These are phyloP conservation scores for Epinotia nisella DNA, from an alignment of 2,888 invertebrate species.

Conservation along the genomic window DNA sequence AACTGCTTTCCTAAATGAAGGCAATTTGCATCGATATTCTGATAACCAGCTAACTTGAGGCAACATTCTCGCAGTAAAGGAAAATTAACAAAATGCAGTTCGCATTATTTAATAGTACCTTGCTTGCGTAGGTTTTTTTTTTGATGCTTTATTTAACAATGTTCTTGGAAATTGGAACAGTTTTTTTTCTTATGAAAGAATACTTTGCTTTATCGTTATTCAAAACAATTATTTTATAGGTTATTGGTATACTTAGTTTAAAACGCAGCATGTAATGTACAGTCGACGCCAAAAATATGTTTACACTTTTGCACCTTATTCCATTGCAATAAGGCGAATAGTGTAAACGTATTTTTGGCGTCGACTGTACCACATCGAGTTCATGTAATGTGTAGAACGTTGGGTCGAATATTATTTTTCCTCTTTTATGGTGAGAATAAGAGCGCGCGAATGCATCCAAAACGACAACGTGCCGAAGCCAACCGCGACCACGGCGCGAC, in stretches of 20 bases:
- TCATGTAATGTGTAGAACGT: constrained; percentile 25
- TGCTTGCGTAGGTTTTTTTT: not conserved
- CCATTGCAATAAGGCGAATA: too few species aligned
- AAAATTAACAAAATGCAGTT: constrained; percentile 1
- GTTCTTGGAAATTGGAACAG: too few species aligned
- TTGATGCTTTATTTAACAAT: not conserved
- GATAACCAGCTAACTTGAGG: not conserved
- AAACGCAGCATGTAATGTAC: constrained; percentile 8
- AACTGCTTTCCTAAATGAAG: not conserved
- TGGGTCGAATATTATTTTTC: constrained; percentile 33
- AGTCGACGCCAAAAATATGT: too few species aligned
- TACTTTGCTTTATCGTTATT: too few species aligned
- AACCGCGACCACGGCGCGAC: constrained; percentile 54
- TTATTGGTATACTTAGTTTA: not conserved
- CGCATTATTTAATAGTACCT: not conserved
- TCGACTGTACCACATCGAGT: not conserved
- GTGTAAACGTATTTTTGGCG: too few species aligned
- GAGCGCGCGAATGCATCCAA: constrained; percentile 19
- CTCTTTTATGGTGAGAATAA: constrained; percentile 24
- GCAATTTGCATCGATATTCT: not conserved
- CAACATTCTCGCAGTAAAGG: not conserved
- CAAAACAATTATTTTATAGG: too few species aligned
- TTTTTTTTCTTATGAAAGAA: too few species aligned
- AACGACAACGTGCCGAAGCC: constrained; percentile 56
- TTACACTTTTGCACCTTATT: too few species aligned